phyloP scores from a whole-genome alignment of 2,797 vertebrate genomes.

The Malurus leucopterus region DNA sequence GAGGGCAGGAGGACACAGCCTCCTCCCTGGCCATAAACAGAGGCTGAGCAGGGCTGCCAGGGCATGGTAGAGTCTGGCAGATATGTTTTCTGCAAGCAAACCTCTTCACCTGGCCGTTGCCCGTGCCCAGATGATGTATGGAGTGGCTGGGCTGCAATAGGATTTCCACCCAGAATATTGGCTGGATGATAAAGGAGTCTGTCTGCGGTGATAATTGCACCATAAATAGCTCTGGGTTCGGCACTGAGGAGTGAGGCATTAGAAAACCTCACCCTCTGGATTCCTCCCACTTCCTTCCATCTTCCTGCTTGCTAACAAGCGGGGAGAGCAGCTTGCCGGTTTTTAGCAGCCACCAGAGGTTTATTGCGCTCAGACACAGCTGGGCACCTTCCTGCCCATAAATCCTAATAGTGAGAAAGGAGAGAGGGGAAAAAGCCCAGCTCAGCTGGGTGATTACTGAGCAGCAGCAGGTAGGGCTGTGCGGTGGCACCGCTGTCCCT shows the following conservation, averaged over 20 bases:
- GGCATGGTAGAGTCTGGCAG: neutral
- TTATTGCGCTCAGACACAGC: conserved; percentile 10
- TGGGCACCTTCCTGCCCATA: conserved; percentile 8
- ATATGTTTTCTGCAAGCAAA: neutral
- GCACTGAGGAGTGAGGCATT: conserved; percentile 24
- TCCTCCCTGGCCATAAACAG: neutral
- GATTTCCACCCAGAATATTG: conserved; percentile 50
- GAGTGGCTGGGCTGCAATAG: conserved; percentile 24
- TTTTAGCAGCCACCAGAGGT: conserved; percentile 16
- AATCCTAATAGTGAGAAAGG: neutral
- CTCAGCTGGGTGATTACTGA: neutral
- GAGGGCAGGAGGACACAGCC: neutral
- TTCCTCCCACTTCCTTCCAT: conserved; percentile 33
- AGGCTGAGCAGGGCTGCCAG: neutral
- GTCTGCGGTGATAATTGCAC: conserved; percentile 41
- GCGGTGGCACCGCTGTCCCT: neutral
- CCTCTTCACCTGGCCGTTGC: conserved; percentile 9
- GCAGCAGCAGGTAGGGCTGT: neutral
- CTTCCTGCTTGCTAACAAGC: conserved; percentile 55
- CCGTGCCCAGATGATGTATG: neutral
- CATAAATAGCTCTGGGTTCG: conserved; percentile 32
- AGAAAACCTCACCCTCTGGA: conserved; percentile 16
- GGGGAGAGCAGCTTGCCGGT: neutral
- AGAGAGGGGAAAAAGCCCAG: accelerated
- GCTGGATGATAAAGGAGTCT: conserved; percentile 56